phyloP scores from a whole-genome alignment of 2,888 invertebrate species.

The Hydropsyche betteni region DNA sequence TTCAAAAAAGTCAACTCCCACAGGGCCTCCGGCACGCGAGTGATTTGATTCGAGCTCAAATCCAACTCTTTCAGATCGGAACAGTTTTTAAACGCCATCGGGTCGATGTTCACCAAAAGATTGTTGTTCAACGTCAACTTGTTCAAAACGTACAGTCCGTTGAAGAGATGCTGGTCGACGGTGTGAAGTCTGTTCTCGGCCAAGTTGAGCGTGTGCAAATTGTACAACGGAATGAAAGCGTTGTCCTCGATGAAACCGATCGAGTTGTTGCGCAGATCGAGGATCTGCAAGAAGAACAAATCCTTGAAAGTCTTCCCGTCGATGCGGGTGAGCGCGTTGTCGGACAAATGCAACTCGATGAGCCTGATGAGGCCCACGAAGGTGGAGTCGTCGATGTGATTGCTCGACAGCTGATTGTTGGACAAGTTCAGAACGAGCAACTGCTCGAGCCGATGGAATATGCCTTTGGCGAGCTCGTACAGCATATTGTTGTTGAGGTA shows the following conservation, averaged over 20 bases:
- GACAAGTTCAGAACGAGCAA: slow-evolving; percentile 85
- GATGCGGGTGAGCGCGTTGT: slow-evolving; percentile 85
- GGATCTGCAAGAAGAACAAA: slow-evolving; percentile 84
- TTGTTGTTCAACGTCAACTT: slow-evolving; percentile 88
- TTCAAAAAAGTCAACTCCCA: slow-evolving; percentile 84
- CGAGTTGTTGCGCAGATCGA: slow-evolving; percentile 86
- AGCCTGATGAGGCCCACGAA: slow-evolving; percentile 85
- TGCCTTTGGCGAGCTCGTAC: slow-evolving; percentile 81
- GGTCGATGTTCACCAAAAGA: slow-evolving; percentile 79
- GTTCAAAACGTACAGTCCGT: slow-evolving; percentile 83
- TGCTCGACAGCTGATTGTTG: slow-evolving; percentile 84
- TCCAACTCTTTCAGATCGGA: slow-evolving; percentile 89
- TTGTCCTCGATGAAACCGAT: slow-evolving; percentile 90
- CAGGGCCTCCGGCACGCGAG: slow-evolving; percentile 83
- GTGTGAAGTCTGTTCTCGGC: slow-evolving; percentile 87
- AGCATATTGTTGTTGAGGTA: slow-evolving; percentile 87
- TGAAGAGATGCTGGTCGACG: slow-evolving; percentile 82
- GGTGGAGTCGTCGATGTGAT: slow-evolving; percentile 84
- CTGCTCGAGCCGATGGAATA: slow-evolving; percentile 85
- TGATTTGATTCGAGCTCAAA: slow-evolving; percentile 85
- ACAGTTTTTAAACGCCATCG: slow-evolving; percentile 86
- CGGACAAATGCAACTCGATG: slow-evolving; percentile 85
- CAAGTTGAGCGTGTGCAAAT: slow-evolving; percentile 87
- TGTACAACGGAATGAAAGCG: slow-evolving; percentile 87
- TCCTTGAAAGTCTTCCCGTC: slow-evolving; percentile 88